These are phyloP conservation scores for cattle (Bos taurus) DNA, from an alignment of 2,113 vertebrate genomes.

Conservation along the genomic window DNA sequence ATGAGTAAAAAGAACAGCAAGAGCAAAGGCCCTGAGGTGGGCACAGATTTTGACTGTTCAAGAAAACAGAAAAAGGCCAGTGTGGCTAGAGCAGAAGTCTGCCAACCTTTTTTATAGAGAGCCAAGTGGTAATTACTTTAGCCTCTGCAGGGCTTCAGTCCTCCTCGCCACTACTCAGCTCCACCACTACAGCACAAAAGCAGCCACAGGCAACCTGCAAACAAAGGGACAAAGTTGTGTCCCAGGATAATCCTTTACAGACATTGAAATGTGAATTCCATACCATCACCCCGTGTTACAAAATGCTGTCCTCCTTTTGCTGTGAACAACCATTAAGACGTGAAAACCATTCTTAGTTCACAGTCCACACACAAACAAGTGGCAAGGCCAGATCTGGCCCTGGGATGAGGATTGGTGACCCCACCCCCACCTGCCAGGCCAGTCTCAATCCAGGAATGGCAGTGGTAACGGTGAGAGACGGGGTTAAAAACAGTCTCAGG, in stretches of 20 bases:
- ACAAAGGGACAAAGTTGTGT: not conserved
- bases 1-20: not conserved
- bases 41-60: not conserved
- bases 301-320: not conserved
- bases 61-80: not conserved
- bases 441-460: not conserved
- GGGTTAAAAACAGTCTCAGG: not conserved
- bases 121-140: not conserved
- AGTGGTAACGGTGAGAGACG: fast-evolving
- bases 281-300: not conserved
- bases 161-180: not conserved
- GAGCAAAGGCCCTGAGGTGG: not conserved
- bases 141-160: not conserved
- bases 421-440: not conserved
- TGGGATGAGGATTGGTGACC: not conserved
- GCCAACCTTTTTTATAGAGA: not conserved
- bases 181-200: fast-evolving
- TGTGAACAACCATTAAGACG: not conserved
- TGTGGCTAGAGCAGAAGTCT: not conserved
- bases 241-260: not conserved
- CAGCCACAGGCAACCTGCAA: not conserved
- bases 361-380: not conserved
- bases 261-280: not conserved
- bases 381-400: not conserved
- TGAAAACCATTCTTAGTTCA: not conserved